Base-by-base conservation (phyloP, 2,113 vertebrate genomes). In the Aphyosemion australe region DNA sequence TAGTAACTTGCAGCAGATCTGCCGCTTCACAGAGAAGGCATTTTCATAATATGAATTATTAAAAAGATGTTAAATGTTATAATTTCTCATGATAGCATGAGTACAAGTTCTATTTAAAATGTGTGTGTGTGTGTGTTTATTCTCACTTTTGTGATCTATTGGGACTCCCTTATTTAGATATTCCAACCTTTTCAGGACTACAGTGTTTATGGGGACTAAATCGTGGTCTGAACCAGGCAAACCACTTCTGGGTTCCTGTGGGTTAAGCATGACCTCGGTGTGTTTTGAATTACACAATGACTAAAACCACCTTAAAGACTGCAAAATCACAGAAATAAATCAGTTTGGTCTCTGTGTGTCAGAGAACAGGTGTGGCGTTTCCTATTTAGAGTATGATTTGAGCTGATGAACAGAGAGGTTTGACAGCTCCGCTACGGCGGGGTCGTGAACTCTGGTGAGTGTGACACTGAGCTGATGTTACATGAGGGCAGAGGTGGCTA, bases 391-490 rank as follows among this genome's bases (percentile, higher is more conserved):
- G 37, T 18, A 21, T 41, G 26, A 26, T 26, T 3, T 64, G 15
- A 32, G 16, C 39, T 21, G 63, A 20, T 41, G 8, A 55, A 63
- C 45, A 55, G 42, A 14, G 48, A 72, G 26, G 45, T 47, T 48
- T 32, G 57, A 21, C 70, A 48, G 51, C 50, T 16, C 64, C 10
- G 48, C 68, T 72, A 61, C 50, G 60, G 61, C 50, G 47, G 58
- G 74, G 78, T 80, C 73, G 60, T 10, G 61, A 70, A 47, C 60
- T 61, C 52, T 60, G 34, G 8, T 37, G 50, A 12, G 41, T 72
- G 69, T 83, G 76, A 80, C 9, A 69, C 68, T 61, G 78, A 79
- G 80, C 70, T 53, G 51, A 72, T 69, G 65, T 79, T 76, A 73
- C 69, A 69, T 57, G 62, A 65, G 71, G 59, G 48, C 51, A 62